Base-by-base conservation (phyloP, 1,140 invertebrate genomes). In the Drosophila dunni region DNA sequence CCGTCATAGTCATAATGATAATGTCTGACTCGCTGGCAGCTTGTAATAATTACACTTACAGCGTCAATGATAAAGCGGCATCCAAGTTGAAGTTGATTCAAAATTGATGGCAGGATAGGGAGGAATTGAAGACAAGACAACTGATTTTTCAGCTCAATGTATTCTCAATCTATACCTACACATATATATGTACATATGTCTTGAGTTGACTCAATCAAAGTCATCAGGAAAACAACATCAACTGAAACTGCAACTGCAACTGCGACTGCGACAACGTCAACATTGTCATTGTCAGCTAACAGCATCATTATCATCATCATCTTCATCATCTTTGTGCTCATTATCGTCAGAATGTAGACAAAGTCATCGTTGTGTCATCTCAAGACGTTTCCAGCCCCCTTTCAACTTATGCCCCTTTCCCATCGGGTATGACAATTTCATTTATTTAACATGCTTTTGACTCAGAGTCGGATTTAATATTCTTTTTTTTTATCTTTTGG, bases 371-470 rank as follows among this genome's bases (percentile, higher is more conserved):
- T 54, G 61, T 58, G 61, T 58, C 77, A 75, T 48, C 68, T 70
- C 58, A 70, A 65, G 40, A 69, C 74, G 58, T 53, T 45, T 75
- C 48, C 68, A 71, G 65, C 72, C 71, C 46, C 20, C 5, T 5
- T n/a, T 10, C 17, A 4, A 17, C 2, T 20, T 24, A 24, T 13
- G 1, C 48, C 24, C 24, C 48, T 33, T 3, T 11, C 57, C 76
- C 81, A 84, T 77, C 77, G 81, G 72, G 54, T 77, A 84, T 84
- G 81, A 84, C 77, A 84, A 80, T 84, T 84, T 84, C 81, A 84
- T 84, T 84, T 85, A 81, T 84, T 84, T 78, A 85, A 84, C 70
- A 85, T 78, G 74, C 68, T 81, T 78, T 72, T 74, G 75, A 76
- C 62, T 58, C 75, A 57, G 75, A 53, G 60, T 73, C 74, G 81